Percentiles rank a stretch among this genome's conserved stretches.
Evolutionary conservation across 2,888 invertebrate species (phyloP).

Genomic region (Drosophila villosipedis): DNA sequence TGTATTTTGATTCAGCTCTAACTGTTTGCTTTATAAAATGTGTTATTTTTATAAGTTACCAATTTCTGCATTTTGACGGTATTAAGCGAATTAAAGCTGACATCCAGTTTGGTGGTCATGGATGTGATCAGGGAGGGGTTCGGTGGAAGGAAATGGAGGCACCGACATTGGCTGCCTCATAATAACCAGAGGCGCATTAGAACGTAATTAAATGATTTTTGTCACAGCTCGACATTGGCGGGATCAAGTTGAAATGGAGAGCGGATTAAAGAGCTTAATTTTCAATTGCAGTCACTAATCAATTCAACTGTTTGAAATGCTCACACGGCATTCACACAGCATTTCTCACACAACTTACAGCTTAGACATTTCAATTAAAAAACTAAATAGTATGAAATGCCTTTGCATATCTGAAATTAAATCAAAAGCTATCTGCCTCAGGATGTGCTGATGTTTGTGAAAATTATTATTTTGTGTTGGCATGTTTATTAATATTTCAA

Average conservation of each 20-base stretch:
- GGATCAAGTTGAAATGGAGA: slow-evolving; percentile 20
- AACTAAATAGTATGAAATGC: slow-evolving; percentile 22
- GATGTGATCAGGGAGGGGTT: neutral
- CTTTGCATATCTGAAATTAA: slow-evolving; percentile 67
- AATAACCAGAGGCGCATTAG: slow-evolving; percentile 64
- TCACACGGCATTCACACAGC: neutral
- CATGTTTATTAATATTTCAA: slow-evolving; percentile 35
- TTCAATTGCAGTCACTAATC: slow-evolving; percentile 40
- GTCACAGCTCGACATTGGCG: slow-evolving; percentile 54
- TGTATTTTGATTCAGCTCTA: neutral
- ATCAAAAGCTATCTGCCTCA: slow-evolving; percentile 23
- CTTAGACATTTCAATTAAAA: slow-evolving; percentile 58
- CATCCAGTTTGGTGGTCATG: slow-evolving; percentile 15
- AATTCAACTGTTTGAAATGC: slow-evolving; percentile 30
- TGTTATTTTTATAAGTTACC: neutral
- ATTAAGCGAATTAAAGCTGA: slow-evolving; percentile 31
- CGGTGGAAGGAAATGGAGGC: neutral
- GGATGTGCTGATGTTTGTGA: neutral
- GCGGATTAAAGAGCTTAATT: slow-evolving; percentile 51
- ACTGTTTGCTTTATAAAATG: neutral
- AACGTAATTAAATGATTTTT: slow-evolving; percentile 60
- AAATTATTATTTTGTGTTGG: neutral
- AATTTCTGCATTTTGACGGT: slow-evolving; percentile 1
- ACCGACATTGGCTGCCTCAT: slow-evolving; percentile 25
- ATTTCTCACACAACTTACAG: slow-evolving; percentile 3